Evolutionary conservation across 2,113 vertebrate species (phyloP).

Genomic region (Tragelaphus strepsiceros): DNA sequence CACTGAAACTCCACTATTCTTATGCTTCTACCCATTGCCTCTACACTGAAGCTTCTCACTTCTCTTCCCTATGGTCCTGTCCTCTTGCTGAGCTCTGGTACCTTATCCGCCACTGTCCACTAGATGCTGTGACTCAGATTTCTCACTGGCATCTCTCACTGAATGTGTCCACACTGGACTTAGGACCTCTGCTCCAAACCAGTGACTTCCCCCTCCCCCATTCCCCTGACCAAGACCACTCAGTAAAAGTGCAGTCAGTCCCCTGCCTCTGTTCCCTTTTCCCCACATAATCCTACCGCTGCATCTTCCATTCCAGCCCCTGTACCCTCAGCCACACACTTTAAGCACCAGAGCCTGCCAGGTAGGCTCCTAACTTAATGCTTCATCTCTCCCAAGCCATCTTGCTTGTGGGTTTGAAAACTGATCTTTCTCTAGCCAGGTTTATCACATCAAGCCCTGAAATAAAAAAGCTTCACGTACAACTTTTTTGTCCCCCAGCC

Average conservation of each 20-base stretch:
- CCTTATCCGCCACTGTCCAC: neutral
- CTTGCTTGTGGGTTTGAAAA: neutral
- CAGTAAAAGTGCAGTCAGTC: no score
- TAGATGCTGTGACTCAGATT: fast-evolving
- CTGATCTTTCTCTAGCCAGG: neutral
- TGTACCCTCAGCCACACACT: neutral
- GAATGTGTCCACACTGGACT: neutral
- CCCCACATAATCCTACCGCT: neutral
- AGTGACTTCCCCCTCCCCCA: neutral
- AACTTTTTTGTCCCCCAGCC: neutral
- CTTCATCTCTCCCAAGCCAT: neutral
- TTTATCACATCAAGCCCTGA: neutral
- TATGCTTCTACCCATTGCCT: neutral
- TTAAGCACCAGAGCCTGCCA: neutral
- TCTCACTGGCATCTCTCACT: neutral
- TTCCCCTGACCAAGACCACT: neutral
- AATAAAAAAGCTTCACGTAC: neutral
- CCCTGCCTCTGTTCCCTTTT: neutral
- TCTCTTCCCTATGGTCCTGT: no score
- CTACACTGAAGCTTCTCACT: neutral
- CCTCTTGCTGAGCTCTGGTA: neutral
- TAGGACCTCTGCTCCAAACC: neutral
- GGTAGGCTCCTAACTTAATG: neutral
- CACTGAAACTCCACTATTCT: neutral
- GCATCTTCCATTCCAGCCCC: neutral